Conservation (phyloP, 2,113 vertebrate species). For the Ceyx cyanopectus region DNA sequence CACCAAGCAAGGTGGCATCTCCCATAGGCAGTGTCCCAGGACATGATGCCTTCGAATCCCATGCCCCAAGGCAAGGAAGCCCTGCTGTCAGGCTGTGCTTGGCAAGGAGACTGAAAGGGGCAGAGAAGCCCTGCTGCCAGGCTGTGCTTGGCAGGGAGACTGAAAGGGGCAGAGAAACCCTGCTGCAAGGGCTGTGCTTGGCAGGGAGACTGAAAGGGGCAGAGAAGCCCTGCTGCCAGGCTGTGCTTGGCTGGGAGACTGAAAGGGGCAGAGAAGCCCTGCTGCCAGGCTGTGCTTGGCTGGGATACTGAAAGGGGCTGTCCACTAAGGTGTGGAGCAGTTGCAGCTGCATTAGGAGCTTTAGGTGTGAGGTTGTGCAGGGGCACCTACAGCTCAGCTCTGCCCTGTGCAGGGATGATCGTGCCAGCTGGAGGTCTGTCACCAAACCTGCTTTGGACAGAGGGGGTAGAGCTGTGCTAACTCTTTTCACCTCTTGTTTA, state of each 20-base stretch:
- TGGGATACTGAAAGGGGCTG: fast-evolving
- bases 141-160: too few species aligned
- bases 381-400: not conserved
- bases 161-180: too few species aligned
- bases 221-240: not conserved
- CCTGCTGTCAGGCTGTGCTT: not conserved
- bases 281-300: not conserved
- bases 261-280: not conserved
- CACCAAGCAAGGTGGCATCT: fast-evolving
- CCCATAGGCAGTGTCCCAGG: fast-evolving
- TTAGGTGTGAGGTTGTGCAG: fast-evolving
- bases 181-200: too few species aligned
- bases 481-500: conserved; percentile 45
- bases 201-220: fast-evolving
- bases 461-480: not conserved
- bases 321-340: fast-evolving
- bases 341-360: not conserved
- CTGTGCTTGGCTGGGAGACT: too few species aligned
- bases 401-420: fast-evolving
- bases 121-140: too few species aligned
- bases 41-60: fast-evolving
- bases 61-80: too few species aligned
- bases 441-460: not conserved
- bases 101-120: too few species aligned
- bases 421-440: not conserved